Evolutionary conservation across 2,888 invertebrate species (phyloP).

Genomic region (Drosophila atroscutellata): DNA sequence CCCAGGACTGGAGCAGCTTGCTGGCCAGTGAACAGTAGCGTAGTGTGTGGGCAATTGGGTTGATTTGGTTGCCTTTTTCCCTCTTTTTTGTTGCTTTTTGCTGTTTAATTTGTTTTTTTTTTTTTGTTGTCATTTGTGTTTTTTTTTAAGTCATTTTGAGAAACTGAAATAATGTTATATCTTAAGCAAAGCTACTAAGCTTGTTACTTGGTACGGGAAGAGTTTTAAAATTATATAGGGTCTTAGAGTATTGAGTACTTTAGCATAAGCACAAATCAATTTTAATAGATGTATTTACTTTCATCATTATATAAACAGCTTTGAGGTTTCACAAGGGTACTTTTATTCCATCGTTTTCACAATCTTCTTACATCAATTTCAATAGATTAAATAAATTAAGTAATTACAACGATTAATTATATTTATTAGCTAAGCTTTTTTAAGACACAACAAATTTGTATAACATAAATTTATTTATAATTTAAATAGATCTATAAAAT

Average conservation of each 20-base stretch:
- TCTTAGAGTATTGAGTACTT: background rate
- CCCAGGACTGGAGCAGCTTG: constrained; percentile 30
- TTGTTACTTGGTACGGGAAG: background rate
- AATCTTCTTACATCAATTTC: background rate
- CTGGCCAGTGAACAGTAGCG: constrained; percentile 56
- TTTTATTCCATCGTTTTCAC: background rate
- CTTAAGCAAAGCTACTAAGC: background rate
- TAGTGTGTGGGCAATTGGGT: constrained; percentile 76
- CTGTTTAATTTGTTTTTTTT: constrained; percentile 10
- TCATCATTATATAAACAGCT: background rate
- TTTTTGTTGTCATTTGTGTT: constrained; percentile 14
- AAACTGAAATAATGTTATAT: constrained; percentile 11
- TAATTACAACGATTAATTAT: background rate
- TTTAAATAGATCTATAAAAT: too few species aligned
- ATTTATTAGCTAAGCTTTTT: background rate
- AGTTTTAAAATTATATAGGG: background rate
- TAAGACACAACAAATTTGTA: background rate
- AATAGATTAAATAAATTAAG: background rate
- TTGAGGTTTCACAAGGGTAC: rapidly evolving
- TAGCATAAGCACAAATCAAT: background rate
- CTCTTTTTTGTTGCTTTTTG: constrained; percentile 7
- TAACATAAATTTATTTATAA: too few species aligned
- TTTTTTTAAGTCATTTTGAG: constrained; percentile 12
- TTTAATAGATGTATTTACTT: background rate
- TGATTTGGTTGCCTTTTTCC: constrained; percentile 50